Conservation (phyloP, 2,888 invertebrate genomes). For the Taphrorychus bicolor region DNA sequence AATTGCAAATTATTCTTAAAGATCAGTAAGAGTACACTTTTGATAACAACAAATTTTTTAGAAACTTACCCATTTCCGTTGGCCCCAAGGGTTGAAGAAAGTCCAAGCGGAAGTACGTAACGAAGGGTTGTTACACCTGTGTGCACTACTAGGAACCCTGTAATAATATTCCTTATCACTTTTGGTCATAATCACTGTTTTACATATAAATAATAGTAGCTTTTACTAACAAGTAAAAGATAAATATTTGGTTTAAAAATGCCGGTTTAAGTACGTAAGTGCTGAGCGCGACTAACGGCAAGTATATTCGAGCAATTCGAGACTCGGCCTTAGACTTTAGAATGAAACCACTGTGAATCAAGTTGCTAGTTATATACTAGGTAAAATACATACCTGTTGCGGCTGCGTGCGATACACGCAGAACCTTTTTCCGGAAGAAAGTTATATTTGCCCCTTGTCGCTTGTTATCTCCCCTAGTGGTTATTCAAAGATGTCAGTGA, state of each 20-base stretch:
- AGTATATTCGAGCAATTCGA: too few species aligned
- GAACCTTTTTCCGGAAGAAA: too few species aligned
- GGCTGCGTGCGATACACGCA: too few species aligned
- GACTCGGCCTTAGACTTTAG: conserved; percentile 29
- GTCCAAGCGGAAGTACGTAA: conserved; percentile 36
- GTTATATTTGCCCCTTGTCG: too few species aligned
- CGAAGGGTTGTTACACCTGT: conserved; percentile 19
- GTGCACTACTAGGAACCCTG: conserved; percentile 43
- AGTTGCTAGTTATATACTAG: conserved; percentile 44
- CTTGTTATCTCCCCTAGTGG: too few species aligned
- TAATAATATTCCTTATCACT: conserved; percentile 44
- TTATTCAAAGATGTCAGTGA: too few species aligned
- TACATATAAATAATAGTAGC: conserved; percentile 39
- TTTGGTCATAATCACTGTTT: conserved; percentile 45
- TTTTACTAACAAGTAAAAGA: conserved; percentile 22
- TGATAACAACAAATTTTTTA: conserved; percentile 1
- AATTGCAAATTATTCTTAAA: too few species aligned
- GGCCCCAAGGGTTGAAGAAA: conserved; percentile 41
- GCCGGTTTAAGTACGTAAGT: conserved; percentile 41
- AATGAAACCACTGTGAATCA: conserved; percentile 43
- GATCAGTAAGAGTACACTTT: not conserved
- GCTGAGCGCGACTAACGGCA: too few species aligned
- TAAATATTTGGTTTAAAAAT: conserved; percentile 18
- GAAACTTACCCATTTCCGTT: conserved; percentile 44
- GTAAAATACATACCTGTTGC: too few species aligned